Base-by-base conservation (phyloP, 1,140 invertebrate species). In the Oncopeltus fasciatus region DNA sequence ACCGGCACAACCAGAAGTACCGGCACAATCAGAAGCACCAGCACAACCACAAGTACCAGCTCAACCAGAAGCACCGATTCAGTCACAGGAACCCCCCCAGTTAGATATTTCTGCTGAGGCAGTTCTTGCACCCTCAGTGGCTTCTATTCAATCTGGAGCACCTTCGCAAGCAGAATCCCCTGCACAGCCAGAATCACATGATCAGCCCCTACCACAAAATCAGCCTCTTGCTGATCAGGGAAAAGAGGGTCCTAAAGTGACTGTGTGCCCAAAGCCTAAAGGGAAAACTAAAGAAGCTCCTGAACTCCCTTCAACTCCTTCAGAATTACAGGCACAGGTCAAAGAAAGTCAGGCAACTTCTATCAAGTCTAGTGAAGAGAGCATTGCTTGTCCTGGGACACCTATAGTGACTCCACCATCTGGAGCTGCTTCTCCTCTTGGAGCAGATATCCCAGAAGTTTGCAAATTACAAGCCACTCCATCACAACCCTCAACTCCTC, bases 51-150 rank as follows among this genome's bases (percentile, higher is more conserved):
- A 66, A 27, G 43, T 20, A 16, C 28, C 56, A 57, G 28, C 4
- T 16, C 16, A 33, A 33, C 59, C 60, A 57, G 64, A 65, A 57
- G 63, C 68, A 60, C 57, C 67, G 27, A 66, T 67, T 27, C 63
- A 56, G 28, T 65, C 67, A 27, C 63, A 58, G 24, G 67, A 68
- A 24, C 61, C 69, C 44, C 59, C 65, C 56, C 58, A 63, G n/a
- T 56, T 46, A 4, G 27, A 4, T 5, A 18, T 21, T 47, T 31
- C 66, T 65, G 51, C 64, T 59, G 62, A 61, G 43, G 62, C 60
- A 53, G 21, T 64, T 28, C 53, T 65, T 47, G 62, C 62, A 18
- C 65, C 64, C 3, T 47, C 63, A 61, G 61, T 57, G 31, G 57
- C 64, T 24, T 26, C 61, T n/a, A n/a, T 20, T 18, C 43, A 26